Conservation (phyloP, 2,113 vertebrate species). For the Labeo rohita region DNA sequence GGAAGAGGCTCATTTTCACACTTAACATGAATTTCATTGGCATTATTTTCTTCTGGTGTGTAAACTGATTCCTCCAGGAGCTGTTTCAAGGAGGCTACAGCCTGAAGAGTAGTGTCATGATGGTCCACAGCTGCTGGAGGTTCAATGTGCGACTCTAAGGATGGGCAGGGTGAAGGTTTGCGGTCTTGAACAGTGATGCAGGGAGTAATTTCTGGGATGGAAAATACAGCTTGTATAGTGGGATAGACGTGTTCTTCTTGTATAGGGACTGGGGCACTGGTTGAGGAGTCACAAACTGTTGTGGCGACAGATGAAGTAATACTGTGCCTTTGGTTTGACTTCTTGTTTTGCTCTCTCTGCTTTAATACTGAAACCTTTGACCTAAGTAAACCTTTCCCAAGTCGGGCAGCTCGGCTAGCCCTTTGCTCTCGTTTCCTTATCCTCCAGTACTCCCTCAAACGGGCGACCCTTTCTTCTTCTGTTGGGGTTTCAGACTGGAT, state of each 20-base stretch:
- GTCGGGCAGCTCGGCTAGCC: slow-evolving; percentile 68
- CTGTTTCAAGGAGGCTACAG: slow-evolving; percentile 79
- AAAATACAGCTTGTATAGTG: slow-evolving; percentile 51
- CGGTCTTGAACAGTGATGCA: slow-evolving; percentile 44
- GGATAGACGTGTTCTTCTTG: slow-evolving; percentile 67
- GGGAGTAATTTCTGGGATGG: slow-evolving; percentile 58
- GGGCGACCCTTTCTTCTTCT: slow-evolving; percentile 69
- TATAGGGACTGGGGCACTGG: slow-evolving; percentile 40
- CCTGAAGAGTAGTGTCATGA: slow-evolving; percentile 74
- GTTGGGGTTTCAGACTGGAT: slow-evolving; percentile 49
- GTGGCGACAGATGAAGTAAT: not conserved
- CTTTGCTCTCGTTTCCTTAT: slow-evolving; percentile 80
- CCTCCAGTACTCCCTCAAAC: slow-evolving; percentile 76
- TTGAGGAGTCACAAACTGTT: slow-evolving; percentile 16
- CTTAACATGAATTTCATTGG: not conserved
- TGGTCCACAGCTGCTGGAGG: slow-evolving; percentile 63
- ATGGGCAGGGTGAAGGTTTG: slow-evolving; percentile 55
- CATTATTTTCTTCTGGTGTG: slow-evolving; percentile 63
- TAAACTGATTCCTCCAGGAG: slow-evolving; percentile 77
- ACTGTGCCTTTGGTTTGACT: slow-evolving; percentile 5
- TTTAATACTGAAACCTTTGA: slow-evolving; percentile 16
- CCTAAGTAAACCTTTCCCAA: slow-evolving; percentile 22
- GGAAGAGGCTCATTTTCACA: slow-evolving; percentile 53
- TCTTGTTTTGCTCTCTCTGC: slow-evolving; percentile 65
- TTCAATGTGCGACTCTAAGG: slow-evolving; percentile 60